phyloP scores from a whole-genome alignment of 2,888 invertebrate species.

The Mythimna pallens region DNA sequence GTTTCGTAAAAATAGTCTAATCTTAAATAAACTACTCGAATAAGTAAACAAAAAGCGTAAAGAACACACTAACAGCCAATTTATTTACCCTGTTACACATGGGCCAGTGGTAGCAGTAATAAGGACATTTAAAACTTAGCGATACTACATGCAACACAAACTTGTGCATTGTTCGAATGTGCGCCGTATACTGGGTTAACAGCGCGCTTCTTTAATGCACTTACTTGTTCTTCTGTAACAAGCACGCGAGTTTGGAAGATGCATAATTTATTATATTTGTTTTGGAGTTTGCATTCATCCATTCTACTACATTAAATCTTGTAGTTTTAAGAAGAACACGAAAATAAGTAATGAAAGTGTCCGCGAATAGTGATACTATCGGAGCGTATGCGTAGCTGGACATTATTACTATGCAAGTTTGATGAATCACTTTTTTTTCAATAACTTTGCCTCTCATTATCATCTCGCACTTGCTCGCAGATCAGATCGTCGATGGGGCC shows the following conservation, averaged over 20 bases:
- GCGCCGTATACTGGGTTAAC: slow-evolving; percentile 18
- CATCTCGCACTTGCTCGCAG: too few relatives aligned
- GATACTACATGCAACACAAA: slow-evolving; percentile 37
- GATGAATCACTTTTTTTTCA: too few relatives aligned
- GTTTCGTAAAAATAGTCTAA: neutral
- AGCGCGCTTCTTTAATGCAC: slow-evolving; percentile 43
- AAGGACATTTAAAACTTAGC: slow-evolving; percentile 55
- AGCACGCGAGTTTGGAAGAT: slow-evolving; percentile 25
- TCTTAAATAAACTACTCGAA: neutral
- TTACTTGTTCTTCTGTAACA: slow-evolving; percentile 55
- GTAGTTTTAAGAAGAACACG: neutral
- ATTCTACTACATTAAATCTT: slow-evolving; percentile 2
- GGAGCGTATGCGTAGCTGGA: too few relatives aligned
- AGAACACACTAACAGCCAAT: slow-evolving; percentile 32
- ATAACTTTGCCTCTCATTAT: too few relatives aligned
- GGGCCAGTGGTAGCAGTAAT: slow-evolving; percentile 33
- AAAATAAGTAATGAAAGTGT: neutral
- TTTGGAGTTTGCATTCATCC: slow-evolving; percentile 9
- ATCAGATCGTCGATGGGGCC: too few relatives aligned
- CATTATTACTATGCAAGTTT: too few relatives aligned
- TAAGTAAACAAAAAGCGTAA: slow-evolving; percentile 21
- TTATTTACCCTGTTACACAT: slow-evolving; percentile 29
- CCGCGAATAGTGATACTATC: too few relatives aligned
- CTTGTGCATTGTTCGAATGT: slow-evolving; percentile 17
- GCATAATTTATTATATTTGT: slow-evolving; percentile 23